Evolutionary conservation across 1,140 invertebrate species (phyloP), one percentile per base, ranked within the genome.

Genomic region (Achatina immaculata): DNA sequence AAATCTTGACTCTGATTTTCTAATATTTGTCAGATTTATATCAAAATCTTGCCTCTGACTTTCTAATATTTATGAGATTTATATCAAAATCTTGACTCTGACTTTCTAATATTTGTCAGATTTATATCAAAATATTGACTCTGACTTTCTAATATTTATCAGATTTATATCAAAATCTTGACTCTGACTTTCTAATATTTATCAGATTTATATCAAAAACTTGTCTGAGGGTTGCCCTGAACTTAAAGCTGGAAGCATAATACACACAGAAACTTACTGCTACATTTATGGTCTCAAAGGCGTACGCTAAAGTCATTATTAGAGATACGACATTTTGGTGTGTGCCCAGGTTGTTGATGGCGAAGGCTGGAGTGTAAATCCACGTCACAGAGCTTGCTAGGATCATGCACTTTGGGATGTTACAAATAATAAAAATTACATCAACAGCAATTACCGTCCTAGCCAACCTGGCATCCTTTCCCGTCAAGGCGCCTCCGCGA

Each of bases 351-450:
- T 0, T 21, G 68, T 14, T 1, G 11, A 71, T 7, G 36, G 0
- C 34, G 38, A 45, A 45, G 0, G 24, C 68, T 4, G 42, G 38
- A 4, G n/a, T n/a, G 21, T 28, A 42, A n/a, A 42, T 9, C 38
- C 6, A 3, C 1, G 24, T n/a, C n/a, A 42, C 24, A 45, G 24
- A 11, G 1, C 21, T 1, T 1, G 42, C 68, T 4, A 45, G 36
- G 2, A 45, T 4, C 24, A 42, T 71, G 21, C 36, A 71, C 34
- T 45, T 62, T 2, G 58, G 58, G 11, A 62, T 31, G 21, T 62
- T 62, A 62, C 58, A 62, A 6, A 62, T 62, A 24, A 71, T 45
- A 45, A 71, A 71, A 28, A 71, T 40, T 1, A 71, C 21, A 45
- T 40, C 68, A 11, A 71, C 36, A 45, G n/a, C 21, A 28, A 71